These are phyloP conservation scores for Ciconia boyciana DNA, from an alignment of 2,113 vertebrate genomes.

Conservation along the genomic window DNA sequence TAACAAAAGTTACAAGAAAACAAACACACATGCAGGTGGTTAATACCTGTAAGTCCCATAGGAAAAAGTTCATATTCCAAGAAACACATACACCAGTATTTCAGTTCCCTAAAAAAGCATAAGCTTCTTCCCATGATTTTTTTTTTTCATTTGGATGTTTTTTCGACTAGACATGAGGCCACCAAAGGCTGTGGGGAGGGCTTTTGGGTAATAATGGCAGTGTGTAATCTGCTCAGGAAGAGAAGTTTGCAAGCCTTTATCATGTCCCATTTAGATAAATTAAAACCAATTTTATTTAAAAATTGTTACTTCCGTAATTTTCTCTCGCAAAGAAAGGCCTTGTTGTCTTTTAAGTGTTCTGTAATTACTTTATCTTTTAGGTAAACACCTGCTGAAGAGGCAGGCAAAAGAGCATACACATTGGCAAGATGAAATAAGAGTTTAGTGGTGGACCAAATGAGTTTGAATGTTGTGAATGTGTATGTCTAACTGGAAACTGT, in stretches of 20 bases:
- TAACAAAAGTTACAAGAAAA: not conserved
- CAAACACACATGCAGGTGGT: not conserved
- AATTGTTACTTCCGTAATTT: not conserved
- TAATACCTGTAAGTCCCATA: not conserved
- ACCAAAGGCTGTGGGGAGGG: not conserved
- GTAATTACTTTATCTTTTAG: conserved; percentile 64
- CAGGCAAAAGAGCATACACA: conserved; percentile 76
- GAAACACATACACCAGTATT: not conserved
- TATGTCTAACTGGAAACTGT: conserved; percentile 71
- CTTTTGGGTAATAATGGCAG: not conserved
- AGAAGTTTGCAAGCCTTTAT: not conserved
- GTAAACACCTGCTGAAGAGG: conserved; percentile 90
- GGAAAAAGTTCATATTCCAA: not conserved
- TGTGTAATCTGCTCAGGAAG: not conserved
- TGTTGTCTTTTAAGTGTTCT: not conserved
- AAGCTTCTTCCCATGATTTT: not conserved
- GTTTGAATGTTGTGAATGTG: conserved; percentile 38
- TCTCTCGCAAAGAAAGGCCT: not conserved
- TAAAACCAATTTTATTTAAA: not conserved
- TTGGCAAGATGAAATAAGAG: conserved; percentile 36
- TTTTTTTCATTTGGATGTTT: not conserved
- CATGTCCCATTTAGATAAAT: not conserved
- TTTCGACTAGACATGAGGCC: not conserved
- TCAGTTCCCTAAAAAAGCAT: not conserved
- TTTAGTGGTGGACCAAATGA: conserved; percentile 15